phyloP scores from a whole-genome alignment of 2,888 invertebrate species.

The Limenitis camilla region DNA sequence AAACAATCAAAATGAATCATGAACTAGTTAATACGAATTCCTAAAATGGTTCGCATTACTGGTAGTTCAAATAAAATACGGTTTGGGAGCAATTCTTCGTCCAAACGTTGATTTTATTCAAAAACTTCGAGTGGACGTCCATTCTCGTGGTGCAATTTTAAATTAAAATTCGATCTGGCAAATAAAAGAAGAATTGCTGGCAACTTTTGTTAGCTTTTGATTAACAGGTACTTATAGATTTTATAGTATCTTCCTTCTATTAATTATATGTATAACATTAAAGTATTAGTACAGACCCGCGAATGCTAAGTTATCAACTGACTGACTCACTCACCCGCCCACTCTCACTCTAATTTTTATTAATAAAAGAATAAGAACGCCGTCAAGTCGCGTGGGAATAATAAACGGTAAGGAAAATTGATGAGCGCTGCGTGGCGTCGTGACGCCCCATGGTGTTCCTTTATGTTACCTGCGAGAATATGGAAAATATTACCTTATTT shows the following conservation, averaged over 20 bases:
- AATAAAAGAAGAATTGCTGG: slow-evolving; percentile 39
- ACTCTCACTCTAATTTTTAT: no score
- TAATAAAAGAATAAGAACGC: slow-evolving; percentile 62
- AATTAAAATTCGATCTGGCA: slow-evolving; percentile 30
- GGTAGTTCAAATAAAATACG: slow-evolving; percentile 19
- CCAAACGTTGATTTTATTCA: slow-evolving; percentile 21
- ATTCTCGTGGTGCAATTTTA: slow-evolving; percentile 24
- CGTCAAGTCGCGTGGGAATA: slow-evolving; percentile 48
- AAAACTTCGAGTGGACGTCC: slow-evolving; percentile 22
- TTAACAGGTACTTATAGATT: no score
- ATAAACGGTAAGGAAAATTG: slow-evolving; percentile 57
- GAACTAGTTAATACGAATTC: slow-evolving; percentile 6
- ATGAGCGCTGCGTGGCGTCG: slow-evolving; percentile 39
- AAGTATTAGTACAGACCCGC: no score
- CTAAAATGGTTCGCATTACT: slow-evolving; percentile 9
- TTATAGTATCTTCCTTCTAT: no score
- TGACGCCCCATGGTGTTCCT: slow-evolving; percentile 19
- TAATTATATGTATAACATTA: no score
- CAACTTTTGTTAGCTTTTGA: slow-evolving; percentile 8
- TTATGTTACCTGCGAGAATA: slow-evolving; percentile 22
- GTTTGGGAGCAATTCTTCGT: slow-evolving; percentile 22
- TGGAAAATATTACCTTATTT: slow-evolving; percentile 3
- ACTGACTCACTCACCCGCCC: no score
- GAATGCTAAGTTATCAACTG: no score
- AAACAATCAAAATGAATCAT: no score